Base-by-base conservation (phyloP, 2,113 vertebrate genomes). In the Mobula birostris region DNA sequence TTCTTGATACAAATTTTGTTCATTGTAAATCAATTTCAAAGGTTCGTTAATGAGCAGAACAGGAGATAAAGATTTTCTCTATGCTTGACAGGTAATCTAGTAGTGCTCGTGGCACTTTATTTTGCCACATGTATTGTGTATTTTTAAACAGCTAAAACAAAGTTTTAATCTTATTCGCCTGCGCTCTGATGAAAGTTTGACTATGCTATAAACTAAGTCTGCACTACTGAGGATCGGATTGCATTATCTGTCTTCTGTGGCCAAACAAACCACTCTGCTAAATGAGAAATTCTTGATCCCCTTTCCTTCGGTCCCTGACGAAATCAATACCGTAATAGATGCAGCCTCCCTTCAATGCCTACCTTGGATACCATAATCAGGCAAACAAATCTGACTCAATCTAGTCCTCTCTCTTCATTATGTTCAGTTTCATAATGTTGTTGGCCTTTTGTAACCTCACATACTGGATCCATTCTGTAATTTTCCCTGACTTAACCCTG, bases 241-340 rank as follows among this genome's bases (percentile, higher is more conserved):
- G 94, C 7, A 95, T 95, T 94, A 96, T 95, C 95, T 95, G 95
- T 95, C n/a, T 95, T 94, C 94, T 91, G 95, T 96, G 79, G 88
- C 61, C 66, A 94, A 95, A 95, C 95, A 96, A 96, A 95, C 96
- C 6, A 29, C 32, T 79, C 32, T 36, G 94, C 94, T 95, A 95
- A 95, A 96, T 96, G 93, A 96, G 94, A 96, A 95, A 95, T 96
- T 96, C 95, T 94, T 94, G 94, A 94, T 94, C 94, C 95, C 94
- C 48, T 94, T 32, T 19, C 4, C 94, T 95, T 94, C 94, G 95
- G 88, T 76, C 94, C 40, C 80, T 94, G 94, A 94, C 94, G 95
- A 95, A 96, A 96, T 97, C 96, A 96, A 97, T 97, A 96, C 94
- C 79, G 94, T 96, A 96, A 97, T 76, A 95, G 95, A 96, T 95